Base-by-base conservation (phyloP, 2,113 vertebrate species). In the Psilopogon haemacephalus region DNA sequence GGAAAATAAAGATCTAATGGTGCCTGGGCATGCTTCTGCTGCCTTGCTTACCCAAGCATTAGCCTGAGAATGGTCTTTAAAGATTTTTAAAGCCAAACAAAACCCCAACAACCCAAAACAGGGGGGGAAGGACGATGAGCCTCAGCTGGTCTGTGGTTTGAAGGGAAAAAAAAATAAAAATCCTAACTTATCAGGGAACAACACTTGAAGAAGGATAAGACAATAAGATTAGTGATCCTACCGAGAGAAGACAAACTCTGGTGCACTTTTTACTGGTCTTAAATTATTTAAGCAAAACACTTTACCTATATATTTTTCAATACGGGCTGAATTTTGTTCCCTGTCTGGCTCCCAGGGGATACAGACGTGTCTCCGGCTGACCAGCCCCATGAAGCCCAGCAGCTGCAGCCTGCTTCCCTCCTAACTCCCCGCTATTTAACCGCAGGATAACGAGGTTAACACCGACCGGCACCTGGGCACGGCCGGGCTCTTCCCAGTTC, bases 41-140 rank as follows among this genome's bases (percentile, higher is more conserved):
- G 42, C 20, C 44, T 82, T 4, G 3, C 46, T 5, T 11, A 75
- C 75, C 74, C 70, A 14, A 24, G 3, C 30, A 59, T 1, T 38
- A 17, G 5, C 38, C 84, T 20, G 23, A 9, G 35, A n/a, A 6
- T 0, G 8, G 26, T 1, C 55, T 70, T 1, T 1, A n/a, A 28
- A 59, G 54, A 54, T 4, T 0, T 21, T 42, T 30, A 30, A 8
- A 79, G 32, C 14, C 5, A 50, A 50, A 50, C 12, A 23, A 48
- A 50, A 50, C 6, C 11, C 46, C n/a, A n/a, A 19, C 59, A 87
- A 27, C 2, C 2, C 33, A 23, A 40, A 65, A 2, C 2, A 9
- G 40, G 7, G 1, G 6, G 32, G 46, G 12, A 12, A 3, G 44
- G 5, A 14, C 26, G n/a, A 46, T 55, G 23, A 58, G 65, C 40